Percentiles rank a stretch among this genome's conserved stretches.
Conservation (phyloP, 2,888 invertebrate species). For the Melanargia galathea region DNA sequence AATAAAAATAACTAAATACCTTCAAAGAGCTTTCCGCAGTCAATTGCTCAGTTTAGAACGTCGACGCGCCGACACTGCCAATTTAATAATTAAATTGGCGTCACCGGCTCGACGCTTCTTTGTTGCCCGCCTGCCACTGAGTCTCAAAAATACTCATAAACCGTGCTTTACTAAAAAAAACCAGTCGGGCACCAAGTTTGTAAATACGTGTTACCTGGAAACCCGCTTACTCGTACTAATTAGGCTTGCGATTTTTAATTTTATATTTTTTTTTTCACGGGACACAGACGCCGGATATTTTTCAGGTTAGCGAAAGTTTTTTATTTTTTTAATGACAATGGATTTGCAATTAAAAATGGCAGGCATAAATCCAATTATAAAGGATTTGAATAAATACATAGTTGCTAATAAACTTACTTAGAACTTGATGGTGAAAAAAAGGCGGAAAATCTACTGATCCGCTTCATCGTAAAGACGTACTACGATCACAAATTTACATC, state of each 20-base stretch:
- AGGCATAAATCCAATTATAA: too few species aligned
- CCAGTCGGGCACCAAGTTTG: background rate
- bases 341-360: too few species aligned
- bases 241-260: background rate
- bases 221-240: background rate
- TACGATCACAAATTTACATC: background rate
- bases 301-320: background rate
- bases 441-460: too few species aligned
- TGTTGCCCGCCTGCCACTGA: background rate
- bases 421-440: too few species aligned
- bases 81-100: slow-evolving; percentile 11
- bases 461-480: too few species aligned
- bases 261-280: background rate
- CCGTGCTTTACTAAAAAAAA: background rate
- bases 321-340: background rate
- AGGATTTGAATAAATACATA: too few species aligned
- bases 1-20: background rate
- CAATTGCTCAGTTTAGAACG: background rate
- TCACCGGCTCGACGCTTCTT: too few species aligned
- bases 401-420: too few species aligned
- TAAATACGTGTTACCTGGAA: background rate
- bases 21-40: background rate
- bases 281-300: background rate
- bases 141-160: slow-evolving; percentile 1
- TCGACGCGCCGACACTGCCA: slow-evolving; percentile 1